Conservation (phyloP, 2,113 vertebrate species). For the Nyctereutes procyonoides region DNA sequence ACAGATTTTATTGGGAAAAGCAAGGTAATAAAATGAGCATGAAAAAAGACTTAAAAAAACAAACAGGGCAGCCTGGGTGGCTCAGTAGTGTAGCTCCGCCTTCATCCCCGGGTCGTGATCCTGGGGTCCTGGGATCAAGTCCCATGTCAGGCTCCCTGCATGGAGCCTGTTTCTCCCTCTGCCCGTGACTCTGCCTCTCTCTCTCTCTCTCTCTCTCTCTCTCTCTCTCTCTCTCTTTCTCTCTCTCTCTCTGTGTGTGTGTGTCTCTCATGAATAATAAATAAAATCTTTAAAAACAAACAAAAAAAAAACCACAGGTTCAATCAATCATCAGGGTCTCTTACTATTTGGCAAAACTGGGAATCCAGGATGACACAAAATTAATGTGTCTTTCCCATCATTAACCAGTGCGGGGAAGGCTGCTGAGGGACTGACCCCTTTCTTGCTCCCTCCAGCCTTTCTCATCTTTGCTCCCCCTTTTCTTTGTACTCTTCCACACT, state of each 20-base stretch:
- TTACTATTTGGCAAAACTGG: not conserved
- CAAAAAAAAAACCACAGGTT: not conserved
- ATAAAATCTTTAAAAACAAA: too few species aligned
- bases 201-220: too few species aligned
- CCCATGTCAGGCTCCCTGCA: too few species aligned
- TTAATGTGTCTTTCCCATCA: not conserved
- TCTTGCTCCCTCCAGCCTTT: not conserved
- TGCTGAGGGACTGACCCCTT: not conserved
- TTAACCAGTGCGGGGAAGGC: not conserved
- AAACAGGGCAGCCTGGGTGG: too few species aligned
- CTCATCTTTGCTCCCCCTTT: not conserved
- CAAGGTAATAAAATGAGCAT: not conserved
- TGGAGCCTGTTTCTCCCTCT: too few species aligned
- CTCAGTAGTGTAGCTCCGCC: too few species aligned
- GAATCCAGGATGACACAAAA: not conserved
- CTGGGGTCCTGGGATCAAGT: too few species aligned
- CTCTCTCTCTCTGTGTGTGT: too few species aligned
- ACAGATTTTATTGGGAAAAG: not conserved
- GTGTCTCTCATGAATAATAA: too few species aligned
- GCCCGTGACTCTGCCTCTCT: too few species aligned
- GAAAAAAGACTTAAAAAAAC: not conserved
- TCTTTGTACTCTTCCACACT: not conserved
- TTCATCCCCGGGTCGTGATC: too few species aligned
- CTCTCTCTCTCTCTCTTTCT: too few species aligned
- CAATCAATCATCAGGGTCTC: not conserved